Conservation (phyloP, 2,888 invertebrate species). For the Caenorhabditis macrosperma region DNA sequence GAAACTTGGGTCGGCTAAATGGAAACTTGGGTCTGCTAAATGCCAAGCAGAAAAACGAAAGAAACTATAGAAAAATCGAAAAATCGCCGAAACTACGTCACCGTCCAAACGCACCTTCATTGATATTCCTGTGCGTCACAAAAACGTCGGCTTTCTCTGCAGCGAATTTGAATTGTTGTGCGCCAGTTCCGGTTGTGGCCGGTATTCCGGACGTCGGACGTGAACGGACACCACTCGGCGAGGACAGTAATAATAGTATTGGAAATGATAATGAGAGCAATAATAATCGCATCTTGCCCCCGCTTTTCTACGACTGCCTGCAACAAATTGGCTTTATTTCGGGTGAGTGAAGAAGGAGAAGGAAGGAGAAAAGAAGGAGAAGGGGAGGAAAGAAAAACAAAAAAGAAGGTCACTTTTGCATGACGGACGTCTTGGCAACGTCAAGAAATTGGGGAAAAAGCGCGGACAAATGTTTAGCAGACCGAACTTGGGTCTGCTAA, state of each 20-base stretch:
- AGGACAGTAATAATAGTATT: too few species aligned
- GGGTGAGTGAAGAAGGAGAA: background rate
- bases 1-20: too few species aligned
- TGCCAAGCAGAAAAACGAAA: background rate
- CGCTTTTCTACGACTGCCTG: too few species aligned
- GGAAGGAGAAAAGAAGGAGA: background rate
- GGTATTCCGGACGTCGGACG: background rate
- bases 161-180: slow-evolving; percentile 57
- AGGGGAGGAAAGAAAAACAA: too few species aligned
- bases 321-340: slow-evolving; percentile 19
- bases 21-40: too few species aligned
- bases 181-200: background rate
- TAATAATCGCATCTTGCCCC: slow-evolving; percentile 21
- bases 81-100: background rate
- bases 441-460: background rate
- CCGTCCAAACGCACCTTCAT: slow-evolving; percentile 53
- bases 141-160: slow-evolving; percentile 58
- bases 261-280: slow-evolving; percentile 9
- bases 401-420: too few species aligned
- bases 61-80: background rate
- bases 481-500: too few species aligned
- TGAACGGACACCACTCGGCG: slow-evolving; percentile 13
- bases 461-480: background rate
- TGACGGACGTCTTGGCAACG: background rate
- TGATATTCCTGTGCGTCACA: slow-evolving; percentile 58